Evolutionary conservation across 2,888 invertebrate species (phyloP).

Genomic region (Drosophila hamatofila): DNA sequence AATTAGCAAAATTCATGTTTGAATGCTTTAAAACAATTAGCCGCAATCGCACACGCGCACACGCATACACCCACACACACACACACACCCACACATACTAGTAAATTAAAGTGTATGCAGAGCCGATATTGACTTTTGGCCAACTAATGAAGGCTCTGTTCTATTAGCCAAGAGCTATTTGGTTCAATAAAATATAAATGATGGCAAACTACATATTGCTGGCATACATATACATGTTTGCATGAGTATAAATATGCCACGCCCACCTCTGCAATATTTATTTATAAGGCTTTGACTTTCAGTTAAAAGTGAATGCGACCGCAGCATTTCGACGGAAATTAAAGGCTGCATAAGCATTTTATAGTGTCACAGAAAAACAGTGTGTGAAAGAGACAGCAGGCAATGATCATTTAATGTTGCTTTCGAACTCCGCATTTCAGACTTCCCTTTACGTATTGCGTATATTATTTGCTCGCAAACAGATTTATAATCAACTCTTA

Average conservation of each 20-base stretch:
- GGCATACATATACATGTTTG: constrained; percentile 10
- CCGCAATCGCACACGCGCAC: constrained; percentile 26
- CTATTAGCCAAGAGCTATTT: constrained; percentile 21
- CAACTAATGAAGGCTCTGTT: constrained; percentile 27
- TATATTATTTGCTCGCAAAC: constrained; percentile 11
- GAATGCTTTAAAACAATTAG: constrained; percentile 74
- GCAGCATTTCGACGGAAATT: constrained; percentile 73
- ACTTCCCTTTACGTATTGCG: constrained; percentile 29
- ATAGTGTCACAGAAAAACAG: constrained; percentile 28
- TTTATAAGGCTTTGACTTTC: constrained; percentile 70
- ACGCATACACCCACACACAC: constrained; percentile 20
- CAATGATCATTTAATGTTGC: constrained; percentile 25
- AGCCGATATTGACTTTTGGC: constrained; percentile 34
- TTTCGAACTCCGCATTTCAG: constrained; percentile 28
- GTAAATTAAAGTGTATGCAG: constrained; percentile 27
- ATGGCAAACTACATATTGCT: constrained; percentile 48
- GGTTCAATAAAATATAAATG: constrained; percentile 66
- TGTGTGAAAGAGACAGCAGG: constrained; percentile 9
- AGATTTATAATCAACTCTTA: constrained; percentile 7
- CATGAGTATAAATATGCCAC: neutral
- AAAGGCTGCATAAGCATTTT: constrained; percentile 55
- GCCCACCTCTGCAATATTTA: constrained; percentile 44
- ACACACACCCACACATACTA: constrained; percentile 17
- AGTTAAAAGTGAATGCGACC: constrained; percentile 61
- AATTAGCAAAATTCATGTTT: constrained; percentile 75